Percentiles rank a stretch among this genome's conserved stretches.
These are phyloP conservation scores for Ctenochaetus hawaiiensis DNA, from an alignment of 2,797 vertebrate genomes.

Conservation along the genomic window DNA sequence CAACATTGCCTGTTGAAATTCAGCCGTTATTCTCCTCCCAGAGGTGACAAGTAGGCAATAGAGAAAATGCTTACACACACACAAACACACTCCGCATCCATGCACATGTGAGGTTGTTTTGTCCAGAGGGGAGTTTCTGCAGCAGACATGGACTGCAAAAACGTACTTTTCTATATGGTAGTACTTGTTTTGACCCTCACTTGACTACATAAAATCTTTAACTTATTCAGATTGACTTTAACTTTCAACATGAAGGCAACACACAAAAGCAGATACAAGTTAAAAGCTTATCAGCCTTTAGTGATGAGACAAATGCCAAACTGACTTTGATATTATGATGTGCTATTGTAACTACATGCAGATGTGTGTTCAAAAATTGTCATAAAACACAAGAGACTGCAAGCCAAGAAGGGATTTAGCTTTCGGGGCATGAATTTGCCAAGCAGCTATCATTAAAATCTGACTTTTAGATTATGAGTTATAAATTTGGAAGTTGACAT, in stretches of 20 bases:
- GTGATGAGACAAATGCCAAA: background rate
- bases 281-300: background rate
- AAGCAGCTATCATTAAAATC: too few relatives aligned
- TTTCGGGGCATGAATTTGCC: too few relatives aligned
- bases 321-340: background rate
- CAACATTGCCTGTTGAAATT: slow-evolving; percentile 55
- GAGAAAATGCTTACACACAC: slow-evolving; percentile 30
- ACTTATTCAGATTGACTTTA: background rate
- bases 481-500: too few relatives aligned
- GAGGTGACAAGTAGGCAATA: slow-evolving; percentile 50
- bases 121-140: background rate
- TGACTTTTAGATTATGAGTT: too few relatives aligned
- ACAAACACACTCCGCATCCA: slow-evolving; percentile 6
- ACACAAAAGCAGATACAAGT: too few relatives aligned
- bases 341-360: background rate
- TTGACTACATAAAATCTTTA: background rate
- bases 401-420: too few relatives aligned
- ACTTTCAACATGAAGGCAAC: background rate
- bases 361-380: slow-evolving; percentile 5
- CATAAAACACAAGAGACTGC: too few relatives aligned
- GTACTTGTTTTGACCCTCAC: background rate
- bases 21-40: slow-evolving; percentile 40
- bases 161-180: background rate
- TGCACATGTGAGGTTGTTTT: background rate
- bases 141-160: background rate